Percentiles rank a stretch among this genome's conserved stretches.
phyloP scores from a whole-genome alignment of 1,140 invertebrate species.

The Latrodectus geometricus region DNA sequence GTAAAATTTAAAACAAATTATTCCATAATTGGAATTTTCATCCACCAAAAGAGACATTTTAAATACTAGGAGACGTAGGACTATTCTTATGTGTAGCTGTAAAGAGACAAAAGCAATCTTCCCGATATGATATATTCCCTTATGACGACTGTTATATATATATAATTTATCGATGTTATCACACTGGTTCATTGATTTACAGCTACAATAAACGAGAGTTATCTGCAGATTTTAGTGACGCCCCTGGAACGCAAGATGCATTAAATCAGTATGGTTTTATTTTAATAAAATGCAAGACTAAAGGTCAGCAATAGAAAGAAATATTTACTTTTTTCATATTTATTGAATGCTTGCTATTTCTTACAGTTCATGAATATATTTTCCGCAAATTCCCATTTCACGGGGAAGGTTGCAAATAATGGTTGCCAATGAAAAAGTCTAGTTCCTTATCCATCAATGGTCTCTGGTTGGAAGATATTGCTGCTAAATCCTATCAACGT shows the following conservation, averaged over 20 bases:
- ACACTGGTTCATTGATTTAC: constrained; percentile 55
- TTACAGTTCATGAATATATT: not conserved
- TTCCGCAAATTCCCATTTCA: not conserved
- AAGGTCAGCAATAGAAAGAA: constrained; percentile 19
- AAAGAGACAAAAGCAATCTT: constrained; percentile 55
- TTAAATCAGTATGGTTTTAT: constrained; percentile 32
- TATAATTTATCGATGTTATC: constrained; percentile 60
- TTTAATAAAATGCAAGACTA: not conserved
- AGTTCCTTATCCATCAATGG: not conserved
- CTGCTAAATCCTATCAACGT: constrained; percentile 44
- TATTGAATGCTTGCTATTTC: not conserved
- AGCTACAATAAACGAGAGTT: constrained; percentile 60
- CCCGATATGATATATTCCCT: constrained; percentile 48
- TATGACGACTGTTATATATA: constrained; percentile 34
- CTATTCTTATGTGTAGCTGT: constrained; percentile 2
- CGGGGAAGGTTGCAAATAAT: not conserved
- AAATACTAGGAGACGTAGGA: too few relatives aligned
- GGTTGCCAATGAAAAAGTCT: not conserved
- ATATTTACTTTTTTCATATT: constrained; percentile 1
- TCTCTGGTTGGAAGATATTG: constrained; percentile 27
- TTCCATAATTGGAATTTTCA: too few relatives aligned
- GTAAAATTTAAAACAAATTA: too few relatives aligned
- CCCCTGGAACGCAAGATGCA: not conserved
- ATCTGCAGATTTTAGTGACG: constrained; percentile 39
- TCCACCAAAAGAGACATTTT: too few relatives aligned